Conservation (phyloP, 2,113 vertebrate genomes). For the Cynopterus brachyotis region DNA sequence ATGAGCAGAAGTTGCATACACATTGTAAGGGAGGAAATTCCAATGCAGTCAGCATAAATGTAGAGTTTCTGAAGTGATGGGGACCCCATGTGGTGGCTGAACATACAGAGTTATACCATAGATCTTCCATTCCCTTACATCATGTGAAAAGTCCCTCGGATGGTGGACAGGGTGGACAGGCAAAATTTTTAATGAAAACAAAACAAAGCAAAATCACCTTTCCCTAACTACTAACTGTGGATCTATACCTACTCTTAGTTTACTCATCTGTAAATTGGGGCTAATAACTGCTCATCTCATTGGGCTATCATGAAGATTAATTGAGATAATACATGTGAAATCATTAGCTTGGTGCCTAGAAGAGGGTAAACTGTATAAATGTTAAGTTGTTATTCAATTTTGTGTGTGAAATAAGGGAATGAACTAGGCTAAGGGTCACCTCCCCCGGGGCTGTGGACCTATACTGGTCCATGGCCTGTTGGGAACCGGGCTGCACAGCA, state of each 20-base stretch:
- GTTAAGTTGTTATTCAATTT: neutral
- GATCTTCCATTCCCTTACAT: neutral
- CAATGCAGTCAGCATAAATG: neutral
- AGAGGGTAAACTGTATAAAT: conserved; percentile 5
- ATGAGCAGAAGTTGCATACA: neutral
- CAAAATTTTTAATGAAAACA: neutral
- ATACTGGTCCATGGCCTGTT: too few relatives aligned
- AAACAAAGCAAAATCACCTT: neutral
- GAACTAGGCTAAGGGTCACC: neutral
- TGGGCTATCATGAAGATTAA: neutral
- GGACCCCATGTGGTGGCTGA: neutral
- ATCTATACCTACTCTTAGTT: neutral
- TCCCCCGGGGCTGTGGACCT: too few relatives aligned
- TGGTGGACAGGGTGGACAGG: neutral
- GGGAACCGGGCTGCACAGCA: too few relatives aligned
- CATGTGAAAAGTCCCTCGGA: neutral
- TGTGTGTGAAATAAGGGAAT: neutral
- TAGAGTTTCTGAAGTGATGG: neutral
- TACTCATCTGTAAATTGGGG: neutral
- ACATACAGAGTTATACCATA: neutral
- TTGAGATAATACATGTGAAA: neutral
- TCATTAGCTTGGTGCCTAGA: neutral
- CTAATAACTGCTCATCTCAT: neutral
- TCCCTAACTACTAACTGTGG: neutral
- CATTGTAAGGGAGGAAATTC: neutral